These are phyloP conservation scores for Hippoglossus stenolepis DNA, from an alignment of 2,113 vertebrate genomes.

Conservation along the genomic window DNA sequence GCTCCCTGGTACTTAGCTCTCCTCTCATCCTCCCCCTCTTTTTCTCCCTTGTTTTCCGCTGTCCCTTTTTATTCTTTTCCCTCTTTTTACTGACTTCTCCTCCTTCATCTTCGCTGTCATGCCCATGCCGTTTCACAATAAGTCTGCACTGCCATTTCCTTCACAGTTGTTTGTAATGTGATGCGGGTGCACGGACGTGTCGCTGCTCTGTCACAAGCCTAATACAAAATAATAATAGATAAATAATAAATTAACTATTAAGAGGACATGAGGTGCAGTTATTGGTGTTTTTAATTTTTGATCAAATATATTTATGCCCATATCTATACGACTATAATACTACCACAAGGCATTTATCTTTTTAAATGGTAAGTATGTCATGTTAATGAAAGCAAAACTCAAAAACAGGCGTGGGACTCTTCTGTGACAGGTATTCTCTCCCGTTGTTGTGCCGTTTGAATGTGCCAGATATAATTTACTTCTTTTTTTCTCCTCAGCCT, in stretches of 20 bases:
- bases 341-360: background rate
- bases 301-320: background rate
- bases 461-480: constrained; percentile 65
- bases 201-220: background rate
- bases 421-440: constrained; percentile 31
- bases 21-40: constrained; percentile 48
- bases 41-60: constrained; percentile 50
- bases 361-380: background rate
- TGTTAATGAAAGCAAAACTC: background rate
- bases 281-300: background rate
- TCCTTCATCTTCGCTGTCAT: constrained; percentile 61
- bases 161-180: constrained; percentile 25
- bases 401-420: constrained; percentile 1
- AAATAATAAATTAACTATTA: background rate
- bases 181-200: constrained; percentile 13
- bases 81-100: constrained; percentile 47
- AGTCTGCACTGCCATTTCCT: constrained; percentile 44
- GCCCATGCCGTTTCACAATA: constrained; percentile 45
- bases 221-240: background rate
- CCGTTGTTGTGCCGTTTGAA: constrained; percentile 56
- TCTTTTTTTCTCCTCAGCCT: constrained; percentile 52
- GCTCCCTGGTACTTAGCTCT: constrained; percentile 56
- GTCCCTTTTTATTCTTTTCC: constrained; percentile 61
- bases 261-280: background rate
- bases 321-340: background rate